These are phyloP conservation scores for Dolichopus griseipennis DNA, from an alignment of 2,888 invertebrate species.

Conservation along the genomic window DNA sequence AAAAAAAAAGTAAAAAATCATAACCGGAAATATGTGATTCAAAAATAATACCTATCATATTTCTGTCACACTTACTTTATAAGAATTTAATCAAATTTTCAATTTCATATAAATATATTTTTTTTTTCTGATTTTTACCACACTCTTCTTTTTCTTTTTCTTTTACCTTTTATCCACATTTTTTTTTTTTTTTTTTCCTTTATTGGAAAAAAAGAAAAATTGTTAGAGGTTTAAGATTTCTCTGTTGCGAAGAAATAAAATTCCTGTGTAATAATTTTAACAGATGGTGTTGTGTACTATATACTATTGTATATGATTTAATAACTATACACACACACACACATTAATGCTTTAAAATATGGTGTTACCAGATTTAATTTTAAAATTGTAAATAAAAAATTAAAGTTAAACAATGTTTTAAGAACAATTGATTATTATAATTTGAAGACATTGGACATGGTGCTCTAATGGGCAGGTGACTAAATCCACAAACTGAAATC, in stretches of 20 bases:
- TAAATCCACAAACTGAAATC: no score
- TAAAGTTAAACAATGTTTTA: no score
- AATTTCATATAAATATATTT: not conserved
- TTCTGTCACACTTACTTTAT: constrained; percentile 4
- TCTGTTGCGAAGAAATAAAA: not conserved
- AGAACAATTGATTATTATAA: no score
- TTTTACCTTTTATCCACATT: not conserved
- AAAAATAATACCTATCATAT: constrained; percentile 6
- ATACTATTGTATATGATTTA: no score
- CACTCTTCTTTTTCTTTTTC: not conserved
- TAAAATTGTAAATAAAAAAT: no score
- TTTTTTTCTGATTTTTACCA: not conserved
- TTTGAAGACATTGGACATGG: no score
- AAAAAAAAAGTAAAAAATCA: no score
- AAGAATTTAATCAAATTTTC: constrained; percentile 6
- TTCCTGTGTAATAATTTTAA: not conserved
- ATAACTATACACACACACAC: no score
- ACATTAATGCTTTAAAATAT: no score
- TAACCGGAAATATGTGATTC: constrained; percentile 1
- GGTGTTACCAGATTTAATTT: no score
- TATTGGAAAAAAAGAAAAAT: not conserved
- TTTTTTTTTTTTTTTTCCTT: not conserved
- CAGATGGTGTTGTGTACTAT: not conserved
- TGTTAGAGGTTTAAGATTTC: not conserved
- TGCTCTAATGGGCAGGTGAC: no score